Evolutionary conservation across 2,113 vertebrate species (phyloP), one percentile per base, ranked within the genome.

Genomic region (Cairina moschata): DNA sequence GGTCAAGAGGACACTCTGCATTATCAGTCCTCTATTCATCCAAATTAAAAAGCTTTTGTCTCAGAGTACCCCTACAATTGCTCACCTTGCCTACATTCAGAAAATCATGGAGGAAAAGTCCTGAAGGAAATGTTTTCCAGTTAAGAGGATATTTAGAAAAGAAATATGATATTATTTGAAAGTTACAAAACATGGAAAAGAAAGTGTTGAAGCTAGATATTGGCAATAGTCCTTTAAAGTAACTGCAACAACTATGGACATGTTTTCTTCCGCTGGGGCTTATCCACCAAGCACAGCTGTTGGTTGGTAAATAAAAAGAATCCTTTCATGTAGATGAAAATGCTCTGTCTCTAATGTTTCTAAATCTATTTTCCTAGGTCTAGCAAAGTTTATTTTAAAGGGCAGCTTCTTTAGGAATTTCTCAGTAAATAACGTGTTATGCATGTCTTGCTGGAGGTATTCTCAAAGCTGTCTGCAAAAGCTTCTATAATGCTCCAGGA

Each of bases 281-380:
- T 96, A 97, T 96, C 95, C 95, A 65, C 5, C 18, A 93, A 83
- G 73, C 69, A 86, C 95, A 96, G 95, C 73, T 96, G 95, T 40
- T 86, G 12, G 38, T 29, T 90, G 65, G 68, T 42, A 8, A 63
- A 74, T 86, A 80, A 63, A 71, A 77, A 48, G 22, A 68, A 75
- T 83, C 68, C 87, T 96, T 94, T 95, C 62, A 93, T 82, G 76
- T 81, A 54, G 80, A 96, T 91, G 59, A 94, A 93, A 94, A 96
- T 84, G 5, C 13, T 81, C 54, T 68, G 21, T 26, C 68, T 90
- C 83, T 75, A 72, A 83, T 91, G 77, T 96, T 95, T 94, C 77
- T 84, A n/a, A 79, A 92, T 68, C 76, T 94, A 36, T 86, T 94
- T 96, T 11, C 62, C 28, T 88, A 75, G 77, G 79, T 86, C 48